Evolutionary conservation across 2,113 vertebrate genomes (phyloP).

Genomic region (Acrocephalus arundinaceus): DNA sequence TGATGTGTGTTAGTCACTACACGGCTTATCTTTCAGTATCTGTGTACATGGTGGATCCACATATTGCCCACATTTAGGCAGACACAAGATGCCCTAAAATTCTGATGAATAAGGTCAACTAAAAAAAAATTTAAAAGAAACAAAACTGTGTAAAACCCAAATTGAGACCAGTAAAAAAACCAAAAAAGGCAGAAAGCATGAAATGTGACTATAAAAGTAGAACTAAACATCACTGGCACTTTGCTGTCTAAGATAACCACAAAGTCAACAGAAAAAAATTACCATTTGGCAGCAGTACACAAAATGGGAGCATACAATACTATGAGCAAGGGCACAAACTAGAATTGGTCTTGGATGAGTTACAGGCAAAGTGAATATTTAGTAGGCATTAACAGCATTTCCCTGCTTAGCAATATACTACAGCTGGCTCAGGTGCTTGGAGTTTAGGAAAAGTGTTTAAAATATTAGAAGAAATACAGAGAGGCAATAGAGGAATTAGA

Average conservation of each 20-base stretch:
- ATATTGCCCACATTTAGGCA: background rate
- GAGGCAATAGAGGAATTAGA: slow-evolving; percentile 60
- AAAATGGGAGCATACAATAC: background rate
- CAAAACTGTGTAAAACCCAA: background rate
- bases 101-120: background rate
- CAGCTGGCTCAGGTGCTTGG: slow-evolving; percentile 47
- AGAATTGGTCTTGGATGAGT: background rate
- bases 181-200: background rate
- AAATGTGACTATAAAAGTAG: background rate
- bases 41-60: background rate
- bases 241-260: background rate
- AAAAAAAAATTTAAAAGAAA: background rate
- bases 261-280: background rate
- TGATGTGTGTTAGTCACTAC: background rate
- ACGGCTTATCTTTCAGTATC: background rate
- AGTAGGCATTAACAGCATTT: slow-evolving; percentile 43
- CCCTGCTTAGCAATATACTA: slow-evolving; percentile 14
- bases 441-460: slow-evolving; percentile 68
- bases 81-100: background rate
- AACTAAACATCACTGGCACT: background rate
- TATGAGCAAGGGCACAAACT: background rate
- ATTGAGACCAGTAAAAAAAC: background rate
- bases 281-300: background rate
- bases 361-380: slow-evolving; percentile 21
- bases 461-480: slow-evolving; percentile 55